Evolutionary conservation across 2,797 vertebrate species (phyloP), one percentile per base, ranked within the genome.

Genomic region (Eulemur mongoz): DNA sequence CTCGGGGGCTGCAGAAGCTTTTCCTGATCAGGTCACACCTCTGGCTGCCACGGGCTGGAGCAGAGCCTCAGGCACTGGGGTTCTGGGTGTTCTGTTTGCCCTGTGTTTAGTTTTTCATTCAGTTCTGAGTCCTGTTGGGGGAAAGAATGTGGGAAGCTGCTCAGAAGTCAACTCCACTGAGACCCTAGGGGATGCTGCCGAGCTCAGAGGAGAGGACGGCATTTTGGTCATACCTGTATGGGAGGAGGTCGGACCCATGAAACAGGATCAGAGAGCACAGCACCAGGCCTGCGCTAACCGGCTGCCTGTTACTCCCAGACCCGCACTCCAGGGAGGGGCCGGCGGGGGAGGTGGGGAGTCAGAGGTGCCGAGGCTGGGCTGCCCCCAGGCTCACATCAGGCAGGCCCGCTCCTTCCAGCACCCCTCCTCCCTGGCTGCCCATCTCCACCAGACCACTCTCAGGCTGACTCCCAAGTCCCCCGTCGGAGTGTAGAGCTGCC

Each of bases 341-440:
- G 15, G 14, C 14, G 20, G 57, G 14, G 12, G 7, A 15, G 0
- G 1, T 17, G 13, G 30, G 35, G 57, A 17, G 2, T 18, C 45
- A 69, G 20, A 67, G 7, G 0, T 32, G 50, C 0, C 1, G 32
- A 4, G 23, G 2, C 4, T 0, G 43, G 48, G 3, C 35, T 79
- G 48, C 67, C 27, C 4, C 38, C 14, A 3, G n/a, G 40, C 40
- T 57, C 48, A 23, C 1, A 1, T 43, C 9, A 27, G 4, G 32
- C 27, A 48, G 43, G 20, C 27, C 32, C 0, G 0, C 27, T 57
- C 59, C 12, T 65, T 23, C 67, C 4, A 4, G 7, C 7, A 1
- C 23, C 13, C 11, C 43, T 27, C 45, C 85, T 65, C 32, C 27
- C 40, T 63, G 54, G 54, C 48, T 67, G 0, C 22, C 7, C 40